Base-by-base conservation (phyloP, 1,140 invertebrate species). In the Platyura marginata region DNA sequence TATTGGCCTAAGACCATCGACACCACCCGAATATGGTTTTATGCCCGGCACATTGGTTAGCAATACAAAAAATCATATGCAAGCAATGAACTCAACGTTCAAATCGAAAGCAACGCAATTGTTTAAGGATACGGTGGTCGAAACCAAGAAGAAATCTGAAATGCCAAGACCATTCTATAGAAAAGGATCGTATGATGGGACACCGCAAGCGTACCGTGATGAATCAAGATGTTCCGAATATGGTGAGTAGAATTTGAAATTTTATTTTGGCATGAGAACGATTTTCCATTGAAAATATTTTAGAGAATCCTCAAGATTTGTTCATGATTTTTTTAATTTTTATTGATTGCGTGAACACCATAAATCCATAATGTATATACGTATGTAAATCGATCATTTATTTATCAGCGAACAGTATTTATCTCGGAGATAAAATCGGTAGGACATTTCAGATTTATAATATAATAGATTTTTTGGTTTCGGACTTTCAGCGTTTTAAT, bases 91-190 rank as follows among this genome's bases (percentile, higher is more conserved):
- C 20, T 69, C 70, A 40, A 71, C 69, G 44, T 81, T 81, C 58
- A 76, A 77, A 47, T 67, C 71, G 5, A 80, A 78, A 54, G 73
- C 77, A 2, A 73, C 79, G 53, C 68, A 77, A 48, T 81, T 81
- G 49, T 67, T 74, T 16, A 66, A 68, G 35, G 74, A 80, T 42
- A 70, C 81, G 18, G 71, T 75, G 51, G 66, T 64, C 23, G 75
- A 77, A 57, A 55, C 77, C 21, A 68, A 65, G 19, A n/a, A n/a
- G n/a, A n/a, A n/a, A n/a, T 54, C 54, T 21, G 55, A 53, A 56
- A 65, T 46, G 54, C 63, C 40, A 65, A 63, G 54, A 47, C 69
- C 69, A 3, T 71, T 70, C 44, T 57, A 72, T 43, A 72, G 71
- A 48, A 62, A 66, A 41, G 57, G 57, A 18, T 52, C 60, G 36